phyloP scores from a whole-genome alignment of 2,888 invertebrate species.

The Chouioia cunea region DNA sequence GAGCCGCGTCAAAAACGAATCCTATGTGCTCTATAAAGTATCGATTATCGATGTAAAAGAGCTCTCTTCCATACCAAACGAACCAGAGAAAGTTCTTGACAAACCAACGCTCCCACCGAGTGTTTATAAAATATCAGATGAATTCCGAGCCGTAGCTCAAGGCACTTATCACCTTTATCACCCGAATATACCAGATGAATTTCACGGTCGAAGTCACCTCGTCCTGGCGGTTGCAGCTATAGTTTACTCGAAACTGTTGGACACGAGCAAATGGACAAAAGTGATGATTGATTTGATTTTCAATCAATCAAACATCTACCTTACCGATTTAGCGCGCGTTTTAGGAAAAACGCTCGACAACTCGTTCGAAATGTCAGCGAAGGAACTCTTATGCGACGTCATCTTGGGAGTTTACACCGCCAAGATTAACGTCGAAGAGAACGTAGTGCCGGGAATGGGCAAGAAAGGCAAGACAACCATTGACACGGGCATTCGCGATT shows the following conservation, averaged over 20 bases:
- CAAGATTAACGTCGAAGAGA: slow-evolving; percentile 59
- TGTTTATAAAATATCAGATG: slow-evolving; percentile 57
- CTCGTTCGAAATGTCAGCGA: slow-evolving; percentile 55
- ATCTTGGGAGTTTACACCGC: slow-evolving; percentile 63
- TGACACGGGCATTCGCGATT: slow-evolving; percentile 56
- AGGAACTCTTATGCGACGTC: slow-evolving; percentile 61
- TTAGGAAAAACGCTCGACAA: slow-evolving; percentile 59
- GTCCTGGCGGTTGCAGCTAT: slow-evolving; percentile 59
- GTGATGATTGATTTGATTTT: slow-evolving; percentile 62
- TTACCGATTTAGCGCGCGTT: slow-evolving; percentile 59
- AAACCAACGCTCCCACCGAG: slow-evolving; percentile 55
- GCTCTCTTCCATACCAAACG: slow-evolving; percentile 44
- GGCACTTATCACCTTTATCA: slow-evolving; percentile 61
- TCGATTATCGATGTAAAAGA: slow-evolving; percentile 50
- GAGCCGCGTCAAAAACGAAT: slow-evolving; percentile 59
- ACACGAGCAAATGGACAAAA: slow-evolving; percentile 61
- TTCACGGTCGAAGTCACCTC: slow-evolving; percentile 58
- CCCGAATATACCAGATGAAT: slow-evolving; percentile 52
- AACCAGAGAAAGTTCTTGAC: slow-evolving; percentile 44
- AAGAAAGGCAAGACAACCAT: slow-evolving; percentile 56
- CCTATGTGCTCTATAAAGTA: slow-evolving; percentile 59
- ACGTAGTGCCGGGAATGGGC: slow-evolving; percentile 58
- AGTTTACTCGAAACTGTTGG: slow-evolving; percentile 60
- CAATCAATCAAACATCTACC: slow-evolving; percentile 63
- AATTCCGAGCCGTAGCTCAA: slow-evolving; percentile 58